Evolutionary conservation across 2,113 vertebrate species (phyloP).

Genomic region (Pogona vitticeps): DNA sequence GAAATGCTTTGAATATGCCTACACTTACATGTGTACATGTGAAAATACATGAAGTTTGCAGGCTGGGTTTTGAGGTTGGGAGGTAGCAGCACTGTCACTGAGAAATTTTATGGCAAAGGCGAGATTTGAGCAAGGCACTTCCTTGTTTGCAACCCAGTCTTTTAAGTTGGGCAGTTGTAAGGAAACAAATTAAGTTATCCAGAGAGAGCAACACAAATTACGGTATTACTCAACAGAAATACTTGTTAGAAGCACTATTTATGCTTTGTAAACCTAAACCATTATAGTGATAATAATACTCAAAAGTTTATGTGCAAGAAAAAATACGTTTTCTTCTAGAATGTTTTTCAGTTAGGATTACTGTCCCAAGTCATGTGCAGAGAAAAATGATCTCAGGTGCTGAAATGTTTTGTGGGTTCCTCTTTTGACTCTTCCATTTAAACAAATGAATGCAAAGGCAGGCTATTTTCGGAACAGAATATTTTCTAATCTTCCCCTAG

Average conservation of each 20-base stretch:
- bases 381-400: neutral
- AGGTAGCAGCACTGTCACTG: neutral
- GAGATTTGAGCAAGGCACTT: neutral
- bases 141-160: neutral
- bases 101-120: neutral
- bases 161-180: no score
- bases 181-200: no score
- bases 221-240: no score
- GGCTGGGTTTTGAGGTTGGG: neutral
- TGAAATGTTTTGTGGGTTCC: neutral
- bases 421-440: neutral
- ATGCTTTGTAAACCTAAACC: no score
- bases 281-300: no score
- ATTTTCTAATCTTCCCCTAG: neutral
- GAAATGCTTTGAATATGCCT: no score
- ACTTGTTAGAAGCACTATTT: no score
- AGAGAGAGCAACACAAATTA: no score
- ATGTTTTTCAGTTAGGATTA: fast-evolving
- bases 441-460: no score
- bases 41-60: neutral
- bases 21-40: neutral
- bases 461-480: neutral
- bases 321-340: neutral
- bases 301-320: neutral
- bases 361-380: neutral